phyloP scores from a whole-genome alignment of 2,888 invertebrate species.

The Cremastinae sp. region DNA sequence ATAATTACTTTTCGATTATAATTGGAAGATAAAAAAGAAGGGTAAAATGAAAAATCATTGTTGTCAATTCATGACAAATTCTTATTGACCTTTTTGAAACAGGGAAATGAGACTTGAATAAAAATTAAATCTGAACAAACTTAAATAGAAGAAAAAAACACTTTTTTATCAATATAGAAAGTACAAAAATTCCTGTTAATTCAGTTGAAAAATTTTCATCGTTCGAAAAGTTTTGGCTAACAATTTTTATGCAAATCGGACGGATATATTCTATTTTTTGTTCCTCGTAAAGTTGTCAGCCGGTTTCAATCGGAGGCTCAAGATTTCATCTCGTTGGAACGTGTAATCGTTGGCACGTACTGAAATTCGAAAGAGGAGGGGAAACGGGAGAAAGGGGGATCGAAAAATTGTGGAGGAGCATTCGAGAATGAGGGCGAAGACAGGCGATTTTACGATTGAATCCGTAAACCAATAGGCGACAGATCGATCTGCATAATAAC shows the following conservation, averaged over 20 bases:
- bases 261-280: slow-evolving; percentile 22
- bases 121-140: too few species aligned
- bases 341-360: slow-evolving; percentile 44
- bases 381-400: neutral
- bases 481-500: slow-evolving; percentile 71
- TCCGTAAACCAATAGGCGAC: slow-evolving; percentile 67
- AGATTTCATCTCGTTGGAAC: slow-evolving; percentile 29
- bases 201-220: too few species aligned
- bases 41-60: too few species aligned
- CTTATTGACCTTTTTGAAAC: too few species aligned
- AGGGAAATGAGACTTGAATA: too few species aligned
- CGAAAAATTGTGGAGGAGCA: slow-evolving; percentile 37
- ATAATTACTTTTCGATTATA: too few species aligned
- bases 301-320: slow-evolving; percentile 27
- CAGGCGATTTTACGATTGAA: slow-evolving; percentile 55
- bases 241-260: neutral
- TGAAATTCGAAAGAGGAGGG: too few species aligned
- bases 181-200: too few species aligned
- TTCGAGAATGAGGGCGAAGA: slow-evolving; percentile 48
- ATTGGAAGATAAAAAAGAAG: too few species aligned
- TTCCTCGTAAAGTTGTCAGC: slow-evolving; percentile 28
- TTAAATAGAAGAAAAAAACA: too few species aligned
- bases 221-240: neutral
- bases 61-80: too few species aligned
- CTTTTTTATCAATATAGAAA: too few species aligned